phyloP scores from a whole-genome alignment of 2,797 vertebrate species.

The Danio choprae region DNA sequence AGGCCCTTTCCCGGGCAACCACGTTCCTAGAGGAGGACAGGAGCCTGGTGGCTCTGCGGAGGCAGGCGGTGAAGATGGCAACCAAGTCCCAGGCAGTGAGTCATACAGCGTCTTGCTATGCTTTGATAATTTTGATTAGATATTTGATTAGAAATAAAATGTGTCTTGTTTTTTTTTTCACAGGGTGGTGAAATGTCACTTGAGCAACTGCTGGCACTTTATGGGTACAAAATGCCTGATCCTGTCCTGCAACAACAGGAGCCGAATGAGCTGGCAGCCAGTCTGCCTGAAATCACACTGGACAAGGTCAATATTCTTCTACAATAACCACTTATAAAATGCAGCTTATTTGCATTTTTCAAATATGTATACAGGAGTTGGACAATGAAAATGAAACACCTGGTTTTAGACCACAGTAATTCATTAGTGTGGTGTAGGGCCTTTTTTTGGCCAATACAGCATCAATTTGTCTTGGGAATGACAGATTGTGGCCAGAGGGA shows the following conservation, averaged over 20 bases:
- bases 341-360: too few species aligned
- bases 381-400: too few species aligned
- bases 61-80: conserved; percentile 74
- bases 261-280: conserved; percentile 77
- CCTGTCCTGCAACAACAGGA: conserved; percentile 85
- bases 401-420: too few species aligned
- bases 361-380: too few species aligned
- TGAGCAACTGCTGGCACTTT: conserved; percentile 91
- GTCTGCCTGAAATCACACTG: conserved; percentile 87
- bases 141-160: neutral
- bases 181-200: conserved; percentile 91
- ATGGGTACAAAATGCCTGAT: conserved; percentile 88
- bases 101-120: neutral
- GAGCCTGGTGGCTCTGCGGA: conserved; percentile 73
- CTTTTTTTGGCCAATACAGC: too few species aligned
- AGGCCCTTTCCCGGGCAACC: conserved; percentile 66
- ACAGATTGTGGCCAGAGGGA: too few species aligned
- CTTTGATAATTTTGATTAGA: neutral
- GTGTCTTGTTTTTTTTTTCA: conserved; percentile 33
- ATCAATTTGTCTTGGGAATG: too few species aligned
- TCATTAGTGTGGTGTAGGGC: too few species aligned
- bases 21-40: conserved; percentile 80
- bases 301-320: conserved; percentile 82
- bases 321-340: too few species aligned
- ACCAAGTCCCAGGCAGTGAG: conserved; percentile 72